A percentile compares a stretch with the other conserved stretches of the same genome.
These are phyloP conservation scores for Xiphias gladius DNA, from an alignment of 2,113 vertebrate genomes.

Conservation along the genomic window DNA sequence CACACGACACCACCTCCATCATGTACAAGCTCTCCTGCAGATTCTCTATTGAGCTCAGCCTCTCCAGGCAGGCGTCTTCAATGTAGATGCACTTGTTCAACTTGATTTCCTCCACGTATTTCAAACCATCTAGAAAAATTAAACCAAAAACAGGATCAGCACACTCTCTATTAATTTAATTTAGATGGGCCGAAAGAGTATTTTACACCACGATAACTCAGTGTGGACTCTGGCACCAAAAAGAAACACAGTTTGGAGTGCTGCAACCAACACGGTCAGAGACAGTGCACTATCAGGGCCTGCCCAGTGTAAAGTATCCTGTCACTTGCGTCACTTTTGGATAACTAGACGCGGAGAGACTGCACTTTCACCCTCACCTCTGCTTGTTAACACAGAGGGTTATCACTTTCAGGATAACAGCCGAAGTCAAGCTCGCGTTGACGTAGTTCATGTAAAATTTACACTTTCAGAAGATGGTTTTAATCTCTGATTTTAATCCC, in stretches of 20 bases:
- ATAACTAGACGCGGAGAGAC: slow-evolving; percentile 50
- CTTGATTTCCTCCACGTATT: slow-evolving; percentile 90
- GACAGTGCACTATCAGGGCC: not conserved
- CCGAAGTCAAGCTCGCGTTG: slow-evolving; percentile 42
- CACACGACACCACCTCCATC: slow-evolving; percentile 93
- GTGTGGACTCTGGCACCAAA: not conserved
- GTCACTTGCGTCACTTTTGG: slow-evolving; percentile 68
- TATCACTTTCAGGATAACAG: slow-evolving; percentile 61
- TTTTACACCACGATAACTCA: not conserved
- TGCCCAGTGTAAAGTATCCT: slow-evolving; percentile 70
- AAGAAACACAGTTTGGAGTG: not conserved
- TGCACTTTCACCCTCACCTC: slow-evolving; percentile 62
- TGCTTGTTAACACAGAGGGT: slow-evolving; percentile 49
- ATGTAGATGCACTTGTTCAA: slow-evolving; percentile 94
- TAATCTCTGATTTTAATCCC: slow-evolving; percentile 59
- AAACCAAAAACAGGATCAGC: not conserved
- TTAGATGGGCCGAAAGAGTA: not conserved
- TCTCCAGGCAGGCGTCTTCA: slow-evolving; percentile 91
- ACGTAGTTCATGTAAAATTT: slow-evolving; percentile 41
- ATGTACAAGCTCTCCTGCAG: slow-evolving; percentile 88
- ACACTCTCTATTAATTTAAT: accelerated
- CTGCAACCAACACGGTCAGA: slow-evolving; percentile 26
- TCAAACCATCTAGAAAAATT: slow-evolving; percentile 88
- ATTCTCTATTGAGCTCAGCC: slow-evolving; percentile 86
- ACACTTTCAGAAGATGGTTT: slow-evolving; percentile 46